These are phyloP conservation scores for Venturia canescens DNA, from an alignment of 1,140 invertebrate species.

Conservation along the genomic window DNA sequence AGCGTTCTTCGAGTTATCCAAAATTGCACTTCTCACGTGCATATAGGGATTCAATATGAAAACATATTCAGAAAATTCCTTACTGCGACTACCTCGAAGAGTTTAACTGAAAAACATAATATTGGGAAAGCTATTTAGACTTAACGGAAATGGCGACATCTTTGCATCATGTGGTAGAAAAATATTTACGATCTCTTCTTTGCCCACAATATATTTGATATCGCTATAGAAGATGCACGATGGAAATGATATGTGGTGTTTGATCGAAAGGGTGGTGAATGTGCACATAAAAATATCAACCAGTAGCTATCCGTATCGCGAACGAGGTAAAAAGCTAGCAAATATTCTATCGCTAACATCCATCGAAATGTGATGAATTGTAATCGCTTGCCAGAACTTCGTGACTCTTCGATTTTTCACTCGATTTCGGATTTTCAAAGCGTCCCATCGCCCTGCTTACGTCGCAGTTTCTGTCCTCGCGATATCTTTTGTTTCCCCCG, in stretches of 20 bases:
- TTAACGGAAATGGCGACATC: neutral
- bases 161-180: slow-evolving; percentile 3
- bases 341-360: slow-evolving; percentile 15
- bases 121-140: neutral
- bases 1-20: slow-evolving; percentile 5
- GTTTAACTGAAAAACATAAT: neutral
- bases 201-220: slow-evolving; percentile 28
- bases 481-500: slow-evolving; percentile 44
- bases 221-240: neutral
- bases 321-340: slow-evolving; percentile 53
- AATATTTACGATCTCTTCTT: slow-evolving; percentile 18
- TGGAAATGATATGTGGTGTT: slow-evolving; percentile 64
- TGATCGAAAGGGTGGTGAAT: slow-evolving; percentile 38
- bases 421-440: slow-evolving; percentile 3
- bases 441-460: slow-evolving; percentile 2
- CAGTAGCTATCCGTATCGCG: slow-evolving; percentile 66
- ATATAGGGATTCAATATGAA: neutral
- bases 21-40: neutral
- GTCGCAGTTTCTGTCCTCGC: slow-evolving; percentile 22
- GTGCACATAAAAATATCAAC: slow-evolving; percentile 74
- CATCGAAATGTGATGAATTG: slow-evolving; percentile 50
- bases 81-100: neutral
- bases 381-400: slow-evolving; percentile 58
- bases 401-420: slow-evolving; percentile 33
- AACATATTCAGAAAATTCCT: neutral